phyloP scores from a whole-genome alignment of 2,888 invertebrate genomes.

The Agonum fuliginosum region DNA sequence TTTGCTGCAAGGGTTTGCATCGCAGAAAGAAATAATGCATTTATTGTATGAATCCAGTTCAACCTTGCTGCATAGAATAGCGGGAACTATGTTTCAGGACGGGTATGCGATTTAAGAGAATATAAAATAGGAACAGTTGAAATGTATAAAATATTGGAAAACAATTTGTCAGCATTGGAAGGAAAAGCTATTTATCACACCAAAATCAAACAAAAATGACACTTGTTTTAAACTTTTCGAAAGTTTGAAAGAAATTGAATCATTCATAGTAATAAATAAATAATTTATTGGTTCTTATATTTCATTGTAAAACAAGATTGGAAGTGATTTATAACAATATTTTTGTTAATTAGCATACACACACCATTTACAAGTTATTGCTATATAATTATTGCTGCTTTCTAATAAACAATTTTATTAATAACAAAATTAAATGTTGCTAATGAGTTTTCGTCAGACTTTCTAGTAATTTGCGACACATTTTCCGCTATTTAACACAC shows the following conservation, averaged over 20 bases:
- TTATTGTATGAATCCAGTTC: background rate
- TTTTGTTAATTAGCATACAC: too few species aligned
- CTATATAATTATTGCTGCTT: constrained; percentile 12
- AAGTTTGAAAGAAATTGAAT: constrained; percentile 26
- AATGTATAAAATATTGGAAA: constrained; percentile 49
- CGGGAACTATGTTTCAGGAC: background rate
- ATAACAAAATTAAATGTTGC: background rate
- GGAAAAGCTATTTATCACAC: constrained; percentile 47
- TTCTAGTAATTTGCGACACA: background rate
- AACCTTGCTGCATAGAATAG: background rate
- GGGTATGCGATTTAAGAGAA: constrained; percentile 41
- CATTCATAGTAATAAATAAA: constrained; percentile 23
- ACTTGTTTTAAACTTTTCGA: constrained; percentile 48
- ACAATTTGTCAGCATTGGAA: constrained; percentile 46
- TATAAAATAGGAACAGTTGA: constrained; percentile 42
- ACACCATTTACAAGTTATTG: background rate
- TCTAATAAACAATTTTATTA: background rate
- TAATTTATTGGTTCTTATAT: background rate
- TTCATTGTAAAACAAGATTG: background rate
- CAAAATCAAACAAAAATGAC: constrained; percentile 50
- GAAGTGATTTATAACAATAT: background rate
- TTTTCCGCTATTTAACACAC: background rate
- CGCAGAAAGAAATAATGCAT: background rate
- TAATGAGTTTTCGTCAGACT: background rate
- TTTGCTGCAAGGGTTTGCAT: background rate